phyloP scores from a whole-genome alignment of 2,113 vertebrate species.

The Erythrocebus patas region DNA sequence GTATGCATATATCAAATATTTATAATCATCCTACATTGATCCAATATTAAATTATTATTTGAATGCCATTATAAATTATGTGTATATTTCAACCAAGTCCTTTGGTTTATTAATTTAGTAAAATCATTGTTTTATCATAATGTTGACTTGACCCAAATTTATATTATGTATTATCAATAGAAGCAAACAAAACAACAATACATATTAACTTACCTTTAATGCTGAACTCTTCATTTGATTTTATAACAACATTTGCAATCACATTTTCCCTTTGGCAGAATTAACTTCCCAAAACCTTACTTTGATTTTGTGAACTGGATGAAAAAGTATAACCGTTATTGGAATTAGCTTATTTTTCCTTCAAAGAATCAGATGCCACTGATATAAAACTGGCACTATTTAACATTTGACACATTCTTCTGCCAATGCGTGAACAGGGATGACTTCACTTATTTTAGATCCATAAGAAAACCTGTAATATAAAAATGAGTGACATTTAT shows the following conservation, averaged over 20 bases:
- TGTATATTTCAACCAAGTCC: neutral
- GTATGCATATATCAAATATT: neutral
- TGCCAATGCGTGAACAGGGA: too few relatives aligned
- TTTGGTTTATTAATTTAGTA: neutral
- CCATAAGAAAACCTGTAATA: neutral
- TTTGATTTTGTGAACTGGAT: neutral
- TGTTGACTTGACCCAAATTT: neutral
- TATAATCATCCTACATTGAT: neutral
- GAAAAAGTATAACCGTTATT: neutral
- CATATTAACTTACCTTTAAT: neutral
- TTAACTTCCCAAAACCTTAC: neutral
- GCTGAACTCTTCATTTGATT: neutral
- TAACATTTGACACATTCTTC: neutral
- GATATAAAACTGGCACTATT: neutral
- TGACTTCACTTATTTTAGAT: neutral
- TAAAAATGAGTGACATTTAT: neutral
- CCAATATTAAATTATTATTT: neutral
- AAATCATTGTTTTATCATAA: neutral
- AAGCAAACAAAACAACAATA: neutral
- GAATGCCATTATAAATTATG: neutral
- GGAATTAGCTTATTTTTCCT: neutral
- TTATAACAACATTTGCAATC: neutral
- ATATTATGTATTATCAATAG: neutral
- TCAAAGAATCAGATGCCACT: neutral
- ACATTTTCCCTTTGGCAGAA: neutral